Evolutionary conservation across 2,888 invertebrate species (phyloP), one percentile per base, ranked within the genome.

Genomic region (Mechanitis mazaeus): DNA sequence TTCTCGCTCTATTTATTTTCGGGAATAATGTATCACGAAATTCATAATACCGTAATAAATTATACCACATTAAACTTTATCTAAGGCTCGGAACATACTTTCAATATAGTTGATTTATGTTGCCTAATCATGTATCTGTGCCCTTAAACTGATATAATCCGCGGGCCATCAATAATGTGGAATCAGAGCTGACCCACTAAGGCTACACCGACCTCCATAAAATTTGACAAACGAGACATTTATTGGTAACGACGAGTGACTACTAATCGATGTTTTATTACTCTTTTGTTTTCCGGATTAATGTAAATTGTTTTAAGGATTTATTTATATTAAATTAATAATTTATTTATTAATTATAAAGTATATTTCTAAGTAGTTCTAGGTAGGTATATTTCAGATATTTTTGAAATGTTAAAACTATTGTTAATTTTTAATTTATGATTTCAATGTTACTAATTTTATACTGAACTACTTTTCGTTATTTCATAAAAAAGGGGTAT

Each of bases 141-240:
- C n/a, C 50, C 55, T 12, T 57, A 61, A 50, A 55, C 58, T 47
- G 38, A 55, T 12, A 59, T 67, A 67, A 69, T 68, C 69, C 63
- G 33, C 54, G 45, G 50, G 47, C 64, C 67, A 69, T 69, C 69
- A 68, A 68, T 69, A 68, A 67, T 61, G 64, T 55, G 68, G 62
- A 64, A 62, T 68, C 64, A 64, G 63, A 50, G 53, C 59, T 55
- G 66, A 64, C 64, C 66, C 54, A 62, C 63, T 47, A 60, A 55
- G 56, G 56, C 53, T 54, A 53, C 54, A 54, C 67, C 71, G 73
- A 71, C 68, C 73, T 71, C 73, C 77, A 77, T 80, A 79, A 80
- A 80, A 72, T 79, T 77, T 79, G 80, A 79, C 75, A 77, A 80
- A 79, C 73, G 80, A 74, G 76, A 76, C 77, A 69, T 77, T 78